Evolutionary conservation across 2,797 vertebrate species (phyloP).

Genomic region (Dicrostonyx torquatus): DNA sequence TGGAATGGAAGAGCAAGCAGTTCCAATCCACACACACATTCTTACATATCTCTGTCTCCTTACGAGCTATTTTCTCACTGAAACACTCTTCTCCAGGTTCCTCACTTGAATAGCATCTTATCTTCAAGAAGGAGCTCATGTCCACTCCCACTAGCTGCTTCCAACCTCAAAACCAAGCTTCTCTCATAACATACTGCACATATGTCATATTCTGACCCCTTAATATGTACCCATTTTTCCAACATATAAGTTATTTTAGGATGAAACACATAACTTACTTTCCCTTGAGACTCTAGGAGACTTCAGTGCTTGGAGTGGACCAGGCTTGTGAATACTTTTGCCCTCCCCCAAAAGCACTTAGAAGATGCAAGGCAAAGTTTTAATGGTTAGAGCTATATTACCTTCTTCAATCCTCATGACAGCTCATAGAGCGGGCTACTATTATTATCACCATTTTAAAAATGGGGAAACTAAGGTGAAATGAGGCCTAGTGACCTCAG

Average conservation of each 20-base stretch:
- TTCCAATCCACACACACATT: background rate
- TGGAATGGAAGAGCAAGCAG: background rate
- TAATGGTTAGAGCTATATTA: conserved; percentile 42
- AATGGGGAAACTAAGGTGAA: background rate
- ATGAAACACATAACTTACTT: background rate
- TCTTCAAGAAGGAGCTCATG: background rate
- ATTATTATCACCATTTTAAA: conserved; percentile 10
- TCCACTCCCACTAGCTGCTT: background rate
- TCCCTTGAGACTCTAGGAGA: background rate
- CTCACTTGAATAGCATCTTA: background rate
- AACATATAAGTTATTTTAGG: background rate
- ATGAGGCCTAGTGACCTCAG: background rate
- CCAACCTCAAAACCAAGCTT: background rate
- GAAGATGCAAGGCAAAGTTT: conserved; percentile 2
- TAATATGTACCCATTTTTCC: background rate
- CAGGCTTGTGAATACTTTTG: background rate
- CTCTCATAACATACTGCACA: background rate
- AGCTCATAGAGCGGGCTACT: background rate
- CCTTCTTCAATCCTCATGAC: conserved; percentile 52
- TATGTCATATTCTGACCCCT: background rate
- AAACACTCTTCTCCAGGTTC: background rate
- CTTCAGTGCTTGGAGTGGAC: too few species aligned
- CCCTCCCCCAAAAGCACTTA: background rate
- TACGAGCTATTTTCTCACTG: background rate
- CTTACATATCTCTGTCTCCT: background rate